Evolutionary conservation across 1,140 invertebrate species (phyloP).

Genomic region (Macrotrachela quadricornifera): DNA sequence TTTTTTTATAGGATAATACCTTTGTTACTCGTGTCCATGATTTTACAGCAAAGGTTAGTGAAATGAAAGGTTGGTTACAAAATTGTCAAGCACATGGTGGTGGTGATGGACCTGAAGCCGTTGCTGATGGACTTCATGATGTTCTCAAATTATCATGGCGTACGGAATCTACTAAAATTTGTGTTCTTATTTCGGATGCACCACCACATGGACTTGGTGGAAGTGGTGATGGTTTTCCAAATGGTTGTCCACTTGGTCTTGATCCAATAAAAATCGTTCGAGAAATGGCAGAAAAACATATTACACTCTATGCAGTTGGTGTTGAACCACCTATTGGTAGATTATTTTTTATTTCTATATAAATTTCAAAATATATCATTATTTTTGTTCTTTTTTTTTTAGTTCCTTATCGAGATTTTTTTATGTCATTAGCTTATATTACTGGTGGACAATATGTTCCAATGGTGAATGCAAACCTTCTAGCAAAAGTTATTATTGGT

Average conservation of each 20-base stretch:
- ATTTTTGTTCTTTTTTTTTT: no score
- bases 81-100: slow-evolving; percentile 14
- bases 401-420: slow-evolving; percentile 21
- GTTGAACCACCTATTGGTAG: slow-evolving; percentile 19
- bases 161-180: slow-evolving; percentile 17
- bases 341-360: no score
- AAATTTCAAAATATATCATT: no score
- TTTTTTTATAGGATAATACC: no score
- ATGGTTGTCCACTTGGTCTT: slow-evolving; percentile 13
- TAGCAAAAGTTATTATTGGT: slow-evolving; percentile 16
- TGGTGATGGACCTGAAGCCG: slow-evolving; percentile 20
- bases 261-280: slow-evolving; percentile 16
- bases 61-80: slow-evolving; percentile 18
- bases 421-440: slow-evolving; percentile 16
- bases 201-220: slow-evolving; percentile 17
- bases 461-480: slow-evolving; percentile 12
- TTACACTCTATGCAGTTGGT: slow-evolving; percentile 18
- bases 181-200: slow-evolving; percentile 19
- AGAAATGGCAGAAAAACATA: slow-evolving; percentile 16
- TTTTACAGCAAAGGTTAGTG: slow-evolving; percentile 15
- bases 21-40: slow-evolving; percentile 18
- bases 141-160: slow-evolving; percentile 17
- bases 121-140: slow-evolving; percentile 19
- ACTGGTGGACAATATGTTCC: slow-evolving; percentile 23
- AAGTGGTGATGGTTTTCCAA: slow-evolving; percentile 9